A percentile compares a stretch with the other conserved stretches of the same genome.
Conservation (phyloP, 1,140 invertebrate species). For the Zaprionus kolodkinae region DNA sequence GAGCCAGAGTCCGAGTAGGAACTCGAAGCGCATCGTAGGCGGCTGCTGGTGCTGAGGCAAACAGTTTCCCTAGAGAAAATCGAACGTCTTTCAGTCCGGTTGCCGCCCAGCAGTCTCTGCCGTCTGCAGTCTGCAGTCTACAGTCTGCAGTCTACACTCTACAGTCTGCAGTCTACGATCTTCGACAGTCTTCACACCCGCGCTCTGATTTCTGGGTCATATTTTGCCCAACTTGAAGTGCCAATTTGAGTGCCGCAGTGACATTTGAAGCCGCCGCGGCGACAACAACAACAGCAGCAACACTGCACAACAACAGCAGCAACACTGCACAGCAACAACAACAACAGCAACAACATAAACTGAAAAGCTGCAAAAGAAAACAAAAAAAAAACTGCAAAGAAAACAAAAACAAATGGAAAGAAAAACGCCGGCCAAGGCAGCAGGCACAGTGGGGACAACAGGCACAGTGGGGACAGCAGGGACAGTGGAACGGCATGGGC, state of each 20-base stretch:
- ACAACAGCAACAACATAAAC: too few relatives aligned
- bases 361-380: background rate
- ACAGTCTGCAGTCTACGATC: background rate
- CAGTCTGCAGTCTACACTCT: slow-evolving; percentile 39
- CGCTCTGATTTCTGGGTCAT: slow-evolving; percentile 72
- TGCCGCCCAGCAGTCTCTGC: slow-evolving; percentile 54
- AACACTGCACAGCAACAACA: background rate
- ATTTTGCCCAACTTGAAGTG: slow-evolving; percentile 61
- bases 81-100: slow-evolving; percentile 21
- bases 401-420: slow-evolving; percentile 46
- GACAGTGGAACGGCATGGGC: background rate
- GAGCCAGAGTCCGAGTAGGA: background rate
- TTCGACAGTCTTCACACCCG: slow-evolving; percentile 30
- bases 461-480: background rate
- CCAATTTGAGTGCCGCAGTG: slow-evolving; percentile 64
- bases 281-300: slow-evolving; percentile 11
- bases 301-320: slow-evolving; percentile 8
- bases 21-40: slow-evolving; percentile 30
- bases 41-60: slow-evolving; percentile 33
- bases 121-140: slow-evolving; percentile 9
- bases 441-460: background rate
- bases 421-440: slow-evolving; percentile 28
- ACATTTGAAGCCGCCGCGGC: slow-evolving; percentile 74
- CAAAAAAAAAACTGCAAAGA: slow-evolving; percentile 13
- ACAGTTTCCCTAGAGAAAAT: slow-evolving; percentile 66